A percentile compares a stretch with the other conserved stretches of the same genome.
Evolutionary conservation across 2,797 vertebrate species (phyloP).

Genomic region (Pempheris klunzingeri): DNA sequence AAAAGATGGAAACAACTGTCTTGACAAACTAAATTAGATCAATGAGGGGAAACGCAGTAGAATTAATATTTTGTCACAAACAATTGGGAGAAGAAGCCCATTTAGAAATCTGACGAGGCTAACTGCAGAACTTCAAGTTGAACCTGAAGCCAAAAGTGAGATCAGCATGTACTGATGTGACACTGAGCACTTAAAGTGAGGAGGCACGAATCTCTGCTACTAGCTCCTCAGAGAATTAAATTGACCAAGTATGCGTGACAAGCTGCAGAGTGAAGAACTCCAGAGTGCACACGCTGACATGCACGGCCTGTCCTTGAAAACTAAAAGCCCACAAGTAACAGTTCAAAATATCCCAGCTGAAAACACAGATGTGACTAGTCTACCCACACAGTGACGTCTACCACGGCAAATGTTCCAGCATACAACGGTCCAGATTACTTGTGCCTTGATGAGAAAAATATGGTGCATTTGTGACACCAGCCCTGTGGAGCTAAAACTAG

Average conservation of each 20-base stretch:
- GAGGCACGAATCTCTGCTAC: slow-evolving; percentile 69
- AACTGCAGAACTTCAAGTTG: slow-evolving; percentile 33
- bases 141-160: slow-evolving; percentile 54
- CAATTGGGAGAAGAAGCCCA: background rate
- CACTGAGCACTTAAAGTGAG: slow-evolving; percentile 70
- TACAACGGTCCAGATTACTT: background rate
- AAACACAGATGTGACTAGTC: slow-evolving; percentile 61
- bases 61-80: background rate
- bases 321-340: slow-evolving; percentile 72
- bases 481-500: background rate
- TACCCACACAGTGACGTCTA: slow-evolving; percentile 46
- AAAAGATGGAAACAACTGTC: background rate
- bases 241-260: slow-evolving; percentile 73
- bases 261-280: slow-evolving; percentile 70
- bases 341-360: slow-evolving; percentile 70
- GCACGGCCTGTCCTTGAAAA: slow-evolving; percentile 75
- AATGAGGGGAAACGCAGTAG: background rate
- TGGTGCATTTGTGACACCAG: background rate
- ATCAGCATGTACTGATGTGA: slow-evolving; percentile 66
- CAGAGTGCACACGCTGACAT: slow-evolving; percentile 68
- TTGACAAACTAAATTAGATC: background rate
- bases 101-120: slow-evolving; percentile 3
- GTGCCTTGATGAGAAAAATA: background rate
- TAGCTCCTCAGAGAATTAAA: slow-evolving; percentile 72
- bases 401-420: slow-evolving; percentile 32